Conservation (phyloP, 2,113 vertebrate genomes). For the Cavia aperea region DNA sequence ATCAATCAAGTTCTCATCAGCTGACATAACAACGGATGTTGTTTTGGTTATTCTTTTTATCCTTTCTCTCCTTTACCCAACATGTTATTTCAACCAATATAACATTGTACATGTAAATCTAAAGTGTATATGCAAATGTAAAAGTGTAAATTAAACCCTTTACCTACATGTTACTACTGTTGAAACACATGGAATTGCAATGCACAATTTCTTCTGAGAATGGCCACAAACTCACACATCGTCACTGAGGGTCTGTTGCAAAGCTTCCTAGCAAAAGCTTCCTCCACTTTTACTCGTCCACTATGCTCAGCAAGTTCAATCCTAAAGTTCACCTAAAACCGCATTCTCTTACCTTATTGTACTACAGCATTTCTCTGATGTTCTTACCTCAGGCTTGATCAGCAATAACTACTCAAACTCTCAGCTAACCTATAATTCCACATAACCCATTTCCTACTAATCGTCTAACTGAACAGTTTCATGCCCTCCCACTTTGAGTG, state of each 20-base stretch:
- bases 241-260: not conserved
- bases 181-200: not conserved
- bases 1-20: not conserved
- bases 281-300: not conserved
- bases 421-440: not conserved
- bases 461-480: not conserved
- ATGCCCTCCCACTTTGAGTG: not conserved
- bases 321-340: not conserved
- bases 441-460: not conserved
- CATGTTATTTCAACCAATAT: not conserved
- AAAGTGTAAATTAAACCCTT: no score
- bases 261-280: not conserved
- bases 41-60: not conserved
- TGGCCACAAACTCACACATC: not conserved
- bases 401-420: not conserved
- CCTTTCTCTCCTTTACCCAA: not conserved
- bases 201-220: not conserved
- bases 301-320: not conserved
- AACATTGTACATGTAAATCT: not conserved
- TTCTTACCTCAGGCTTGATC: not conserved
- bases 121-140: no score
- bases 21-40: not conserved
- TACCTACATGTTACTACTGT: not conserved
- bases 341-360: not conserved
- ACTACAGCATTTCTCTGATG: not conserved